phyloP scores from a whole-genome alignment of 2,797 vertebrate genomes.

The Pyrrhura leucotis region DNA sequence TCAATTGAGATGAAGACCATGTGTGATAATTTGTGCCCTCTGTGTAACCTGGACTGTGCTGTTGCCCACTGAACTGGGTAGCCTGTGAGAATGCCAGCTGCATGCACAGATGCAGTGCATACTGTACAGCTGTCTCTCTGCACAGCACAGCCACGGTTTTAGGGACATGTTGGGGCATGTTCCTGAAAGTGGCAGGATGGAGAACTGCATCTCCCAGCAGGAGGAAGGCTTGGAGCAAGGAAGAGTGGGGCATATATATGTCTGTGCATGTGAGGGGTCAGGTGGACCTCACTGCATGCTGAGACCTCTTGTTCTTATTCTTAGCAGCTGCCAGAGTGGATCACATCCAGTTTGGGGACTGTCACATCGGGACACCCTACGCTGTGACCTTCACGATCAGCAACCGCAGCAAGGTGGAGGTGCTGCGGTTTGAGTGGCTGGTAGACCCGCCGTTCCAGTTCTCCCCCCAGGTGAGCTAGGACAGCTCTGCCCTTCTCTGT shows the following conservation, averaged over 20 bases:
- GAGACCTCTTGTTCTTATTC: not conserved
- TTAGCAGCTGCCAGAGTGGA: conserved; percentile 74
- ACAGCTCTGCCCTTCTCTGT: not conserved
- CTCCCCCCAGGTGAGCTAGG: conserved; percentile 84
- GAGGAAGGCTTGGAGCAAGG: not conserved
- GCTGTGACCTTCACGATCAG: conserved; percentile 84
- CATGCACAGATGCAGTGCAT: not conserved
- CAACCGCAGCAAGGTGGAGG: conserved; percentile 81
- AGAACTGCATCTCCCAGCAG: not conserved
- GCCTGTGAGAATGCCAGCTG: fast-evolving
- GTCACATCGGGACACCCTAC: conserved; percentile 75
- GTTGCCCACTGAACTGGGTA: not conserved
- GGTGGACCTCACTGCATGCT: not conserved
- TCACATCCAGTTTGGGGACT: conserved; percentile 85
- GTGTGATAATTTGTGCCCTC: not conserved
- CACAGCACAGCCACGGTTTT: not conserved
- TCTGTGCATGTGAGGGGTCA: fast-evolving
- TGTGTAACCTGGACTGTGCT: not conserved
- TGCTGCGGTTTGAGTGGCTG: conserved; percentile 88
- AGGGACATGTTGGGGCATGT: not conserved
- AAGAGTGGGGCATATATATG: fast-evolving
- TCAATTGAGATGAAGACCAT: not conserved
- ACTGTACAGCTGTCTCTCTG: not conserved
- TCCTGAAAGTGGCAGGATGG: not conserved
- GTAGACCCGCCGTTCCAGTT: conserved; percentile 73